Conservation (phyloP, 2,888 invertebrate genomes). For the Drosophila atroscutellata region DNA sequence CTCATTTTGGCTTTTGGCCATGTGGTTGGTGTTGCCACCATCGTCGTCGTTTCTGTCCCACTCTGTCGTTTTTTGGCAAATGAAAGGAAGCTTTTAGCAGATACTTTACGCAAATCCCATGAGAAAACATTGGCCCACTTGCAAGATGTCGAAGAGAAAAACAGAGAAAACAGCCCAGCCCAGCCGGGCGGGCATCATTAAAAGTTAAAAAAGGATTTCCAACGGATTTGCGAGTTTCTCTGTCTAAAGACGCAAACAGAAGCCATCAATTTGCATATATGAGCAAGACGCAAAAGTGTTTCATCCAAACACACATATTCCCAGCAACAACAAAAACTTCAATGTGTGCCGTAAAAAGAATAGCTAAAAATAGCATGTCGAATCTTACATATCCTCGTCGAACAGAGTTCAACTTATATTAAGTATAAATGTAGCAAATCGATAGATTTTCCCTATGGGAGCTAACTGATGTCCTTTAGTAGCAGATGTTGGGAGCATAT, state of each 20-base stretch:
- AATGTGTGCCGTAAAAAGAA: constrained; percentile 28
- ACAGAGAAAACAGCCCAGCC: constrained; percentile 9
- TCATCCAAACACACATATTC: constrained; percentile 29
- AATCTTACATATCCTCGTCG: neutral
- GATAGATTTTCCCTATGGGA: neutral
- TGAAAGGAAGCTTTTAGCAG: constrained; percentile 79
- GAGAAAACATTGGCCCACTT: constrained; percentile 79
- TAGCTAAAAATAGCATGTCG: neutral
- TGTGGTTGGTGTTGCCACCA: constrained; percentile 44
- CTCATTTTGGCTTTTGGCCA: constrained; percentile 58
- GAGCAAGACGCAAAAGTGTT: constrained; percentile 9
- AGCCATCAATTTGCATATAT: constrained; percentile 75
- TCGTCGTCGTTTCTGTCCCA: neutral
- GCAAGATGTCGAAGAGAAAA: constrained; percentile 21
- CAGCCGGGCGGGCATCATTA: constrained; percentile 64
- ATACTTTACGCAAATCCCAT: constrained; percentile 80
- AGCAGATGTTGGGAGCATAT: neutral
- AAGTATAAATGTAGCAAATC: neutral
- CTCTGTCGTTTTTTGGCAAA: constrained; percentile 37
- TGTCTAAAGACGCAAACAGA: constrained; percentile 71
- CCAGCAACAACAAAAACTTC: constrained; percentile 25
- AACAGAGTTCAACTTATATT: neutral
- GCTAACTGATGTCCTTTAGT: neutral
- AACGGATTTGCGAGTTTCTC: constrained; percentile 76
- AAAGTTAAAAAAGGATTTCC: constrained; percentile 80